phyloP scores from a whole-genome alignment of 2,797 vertebrate genomes.

The Rhincodon typus region DNA sequence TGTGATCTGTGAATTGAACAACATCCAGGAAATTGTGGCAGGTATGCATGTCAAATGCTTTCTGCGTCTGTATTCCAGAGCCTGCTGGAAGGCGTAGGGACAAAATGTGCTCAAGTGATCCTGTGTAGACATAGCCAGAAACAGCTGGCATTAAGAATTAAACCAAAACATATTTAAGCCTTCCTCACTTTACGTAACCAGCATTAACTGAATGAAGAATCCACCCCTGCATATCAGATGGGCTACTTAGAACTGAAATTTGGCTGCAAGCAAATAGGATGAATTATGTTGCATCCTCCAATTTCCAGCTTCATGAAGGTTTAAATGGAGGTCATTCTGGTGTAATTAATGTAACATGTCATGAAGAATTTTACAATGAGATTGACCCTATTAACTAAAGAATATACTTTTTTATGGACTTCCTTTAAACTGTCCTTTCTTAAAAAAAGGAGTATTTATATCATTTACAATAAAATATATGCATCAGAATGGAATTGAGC shows the following conservation, averaged over 20 bases:
- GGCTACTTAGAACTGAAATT: background rate
- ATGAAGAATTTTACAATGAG: background rate
- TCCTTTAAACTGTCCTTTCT: background rate
- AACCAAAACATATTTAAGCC: background rate
- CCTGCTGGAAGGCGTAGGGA: background rate
- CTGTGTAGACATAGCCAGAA: background rate
- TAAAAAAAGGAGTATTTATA: background rate
- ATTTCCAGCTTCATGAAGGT: background rate
- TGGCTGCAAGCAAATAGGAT: background rate
- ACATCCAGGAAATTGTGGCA: background rate
- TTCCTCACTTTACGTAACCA: background rate
- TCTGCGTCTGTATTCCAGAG: background rate
- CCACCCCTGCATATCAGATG: background rate
- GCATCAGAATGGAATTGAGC: background rate
- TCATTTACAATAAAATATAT: background rate
- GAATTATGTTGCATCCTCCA: background rate
- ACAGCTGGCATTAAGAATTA: background rate
- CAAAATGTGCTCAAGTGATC: background rate
- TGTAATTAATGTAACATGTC: background rate
- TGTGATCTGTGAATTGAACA: background rate
- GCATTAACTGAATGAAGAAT: background rate
- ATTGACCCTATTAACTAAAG: slow-evolving; percentile 12
- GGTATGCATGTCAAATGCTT: background rate
- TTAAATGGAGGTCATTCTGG: background rate
- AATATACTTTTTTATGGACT: background rate